Evolutionary conservation across 2,113 vertebrate genomes (phyloP).

Genomic region (Gasterosteus nipponicus): DNA sequence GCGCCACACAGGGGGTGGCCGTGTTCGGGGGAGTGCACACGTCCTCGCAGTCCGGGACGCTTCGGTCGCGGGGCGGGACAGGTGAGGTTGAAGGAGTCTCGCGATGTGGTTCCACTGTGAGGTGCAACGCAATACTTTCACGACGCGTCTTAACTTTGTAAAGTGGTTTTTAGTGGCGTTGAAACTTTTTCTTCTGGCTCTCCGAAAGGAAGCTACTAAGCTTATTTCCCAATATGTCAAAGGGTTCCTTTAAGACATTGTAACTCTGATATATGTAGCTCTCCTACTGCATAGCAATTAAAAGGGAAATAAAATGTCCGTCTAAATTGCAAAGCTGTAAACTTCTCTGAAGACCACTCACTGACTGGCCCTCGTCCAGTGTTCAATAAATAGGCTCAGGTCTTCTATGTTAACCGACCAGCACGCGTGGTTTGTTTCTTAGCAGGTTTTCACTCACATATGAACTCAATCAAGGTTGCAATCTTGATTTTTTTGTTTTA

Average conservation of each 20-base stretch:
- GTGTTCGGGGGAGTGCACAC: slow-evolving; percentile 98
- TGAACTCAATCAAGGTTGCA: not conserved
- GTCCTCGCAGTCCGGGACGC: slow-evolving; percentile 95
- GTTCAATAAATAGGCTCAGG: not conserved
- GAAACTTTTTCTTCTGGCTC: not conserved
- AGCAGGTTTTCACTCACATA: not conserved
- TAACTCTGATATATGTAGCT: not conserved
- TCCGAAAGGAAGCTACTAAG: not conserved
- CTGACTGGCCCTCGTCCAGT: slow-evolving; percentile 4
- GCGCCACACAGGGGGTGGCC: slow-evolving; percentile 91
- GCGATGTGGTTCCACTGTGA: not conserved
- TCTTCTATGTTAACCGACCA: slow-evolving; percentile 1
- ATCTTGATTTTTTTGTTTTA: not conserved
- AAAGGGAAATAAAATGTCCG: slow-evolving; percentile 29
- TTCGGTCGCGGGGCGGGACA: slow-evolving; percentile 94
- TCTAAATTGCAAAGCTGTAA: slow-evolving; percentile 19
- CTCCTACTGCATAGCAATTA: slow-evolving; percentile 11
- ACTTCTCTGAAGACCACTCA: slow-evolving; percentile 23
- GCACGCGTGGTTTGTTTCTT: not conserved
- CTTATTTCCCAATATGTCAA: not conserved
- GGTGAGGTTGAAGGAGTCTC: slow-evolving; percentile 70
- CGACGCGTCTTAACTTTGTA: no score
- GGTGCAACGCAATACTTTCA: not conserved
- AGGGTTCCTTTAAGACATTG: slow-evolving; percentile 7
- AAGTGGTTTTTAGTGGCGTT: not conserved